phyloP scores from a whole-genome alignment of 2,888 invertebrate genomes.

The Apotomis capreana region DNA sequence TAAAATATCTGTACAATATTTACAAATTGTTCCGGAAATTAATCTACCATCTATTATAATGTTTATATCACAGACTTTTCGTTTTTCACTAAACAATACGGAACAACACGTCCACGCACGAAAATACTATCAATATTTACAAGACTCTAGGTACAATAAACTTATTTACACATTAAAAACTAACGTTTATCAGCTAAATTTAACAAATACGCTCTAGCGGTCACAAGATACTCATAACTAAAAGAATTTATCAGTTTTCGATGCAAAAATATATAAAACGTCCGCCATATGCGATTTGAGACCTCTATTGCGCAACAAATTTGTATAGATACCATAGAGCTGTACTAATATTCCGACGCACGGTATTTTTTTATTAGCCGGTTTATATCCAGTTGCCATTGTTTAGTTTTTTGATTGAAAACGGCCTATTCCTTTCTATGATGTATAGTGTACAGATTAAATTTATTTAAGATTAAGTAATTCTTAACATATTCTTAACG shows the following conservation, averaged over 20 bases:
- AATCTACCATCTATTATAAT: conserved; percentile 80
- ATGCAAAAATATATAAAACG: conserved; percentile 84
- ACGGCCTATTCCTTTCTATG: conserved; percentile 41
- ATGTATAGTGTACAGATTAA: neutral
- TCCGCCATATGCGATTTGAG: conserved; percentile 84
- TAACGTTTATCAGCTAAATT: conserved; percentile 81
- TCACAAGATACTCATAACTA: conserved; percentile 83
- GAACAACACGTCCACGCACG: conserved; percentile 84
- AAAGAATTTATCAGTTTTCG: conserved; percentile 83
- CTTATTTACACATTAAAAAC: conserved; percentile 83
- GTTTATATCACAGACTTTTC: conserved; percentile 86
- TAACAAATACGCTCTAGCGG: conserved; percentile 81
- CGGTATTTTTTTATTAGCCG: conserved; percentile 55
- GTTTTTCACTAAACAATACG: conserved; percentile 83
- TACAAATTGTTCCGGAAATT: conserved; percentile 81
- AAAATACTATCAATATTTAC: conserved; percentile 83
- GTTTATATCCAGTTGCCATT: conserved; percentile 75
- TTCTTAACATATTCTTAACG: too few species aligned
- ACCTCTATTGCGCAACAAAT: conserved; percentile 67
- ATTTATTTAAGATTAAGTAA: neutral
- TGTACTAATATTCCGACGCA: conserved; percentile 36
- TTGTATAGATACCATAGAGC: conserved; percentile 45
- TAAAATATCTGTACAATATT: conserved; percentile 81
- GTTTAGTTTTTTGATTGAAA: conserved; percentile 45
- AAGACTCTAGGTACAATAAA: conserved; percentile 80